phyloP scores from a whole-genome alignment of 1,140 invertebrate species.

The Marisa cornuarietis region DNA sequence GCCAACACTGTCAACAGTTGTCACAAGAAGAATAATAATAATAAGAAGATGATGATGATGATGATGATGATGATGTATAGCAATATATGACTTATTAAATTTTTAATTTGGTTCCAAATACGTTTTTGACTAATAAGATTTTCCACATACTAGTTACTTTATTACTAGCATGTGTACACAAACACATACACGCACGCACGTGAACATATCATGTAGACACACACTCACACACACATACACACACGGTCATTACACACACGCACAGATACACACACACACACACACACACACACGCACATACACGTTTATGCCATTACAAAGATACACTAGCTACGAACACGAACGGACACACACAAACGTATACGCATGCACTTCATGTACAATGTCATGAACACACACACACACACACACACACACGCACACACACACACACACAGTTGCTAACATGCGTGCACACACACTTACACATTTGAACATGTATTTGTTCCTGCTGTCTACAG shows the following conservation, averaged over 20 bases:
- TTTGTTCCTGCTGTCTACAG: not conserved
- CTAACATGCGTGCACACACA: too few species aligned
- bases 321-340: too few species aligned
- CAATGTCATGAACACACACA: not conserved
- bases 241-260: too few species aligned
- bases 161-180: not conserved
- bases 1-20: not conserved
- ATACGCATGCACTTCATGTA: too few species aligned
- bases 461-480: too few species aligned
- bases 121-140: too few species aligned
- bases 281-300: not conserved
- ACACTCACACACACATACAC: not conserved
- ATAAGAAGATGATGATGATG: not conserved
- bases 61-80: conserved; percentile 1
- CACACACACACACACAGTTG: too few species aligned
- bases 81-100: too few species aligned
- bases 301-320: not conserved
- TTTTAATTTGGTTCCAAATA: too few species aligned
- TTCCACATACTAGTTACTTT: not conserved
- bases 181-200: conserved; percentile 3
- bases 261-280: too few species aligned
- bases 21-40: not conserved
- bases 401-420: conserved; percentile 3
- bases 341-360: not conserved
- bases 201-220: too few species aligned